A percentile compares a stretch with the other conserved stretches of the same genome.
phyloP scores from a whole-genome alignment of 2,113 vertebrate genomes.

The Syngnathus floridae region DNA sequence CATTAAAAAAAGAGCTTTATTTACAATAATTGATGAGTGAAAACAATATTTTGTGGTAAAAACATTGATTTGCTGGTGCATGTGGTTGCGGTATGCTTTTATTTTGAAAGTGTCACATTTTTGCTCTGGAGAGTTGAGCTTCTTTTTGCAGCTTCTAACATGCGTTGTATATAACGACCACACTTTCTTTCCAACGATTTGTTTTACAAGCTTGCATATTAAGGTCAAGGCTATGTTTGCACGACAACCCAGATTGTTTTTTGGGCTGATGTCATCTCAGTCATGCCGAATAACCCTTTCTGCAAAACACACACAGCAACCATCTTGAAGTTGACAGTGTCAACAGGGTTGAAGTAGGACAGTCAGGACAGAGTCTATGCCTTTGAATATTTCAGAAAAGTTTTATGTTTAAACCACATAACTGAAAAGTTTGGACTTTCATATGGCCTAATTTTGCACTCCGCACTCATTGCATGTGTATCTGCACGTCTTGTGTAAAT shows the following conservation, averaged over 20 bases:
- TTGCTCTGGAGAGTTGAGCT: neutral
- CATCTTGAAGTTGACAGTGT: slow-evolving; percentile 29
- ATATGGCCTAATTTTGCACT: slow-evolving; percentile 23
- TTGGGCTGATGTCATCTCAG: slow-evolving; percentile 23
- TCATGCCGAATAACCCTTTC: slow-evolving; percentile 29
- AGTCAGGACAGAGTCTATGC: slow-evolving; percentile 11
- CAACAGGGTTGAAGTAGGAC: slow-evolving; percentile 39
- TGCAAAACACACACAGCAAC: slow-evolving; percentile 22
- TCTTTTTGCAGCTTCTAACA: neutral
- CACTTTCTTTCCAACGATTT: slow-evolving; percentile 20
- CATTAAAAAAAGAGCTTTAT: neutral
- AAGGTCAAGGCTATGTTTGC: slow-evolving; percentile 47
- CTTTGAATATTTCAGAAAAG: slow-evolving; percentile 6
- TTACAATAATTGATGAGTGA: neutral
- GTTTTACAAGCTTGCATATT: slow-evolving; percentile 10
- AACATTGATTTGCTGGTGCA: neutral
- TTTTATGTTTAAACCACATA: slow-evolving; percentile 48
- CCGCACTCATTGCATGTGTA: slow-evolving; percentile 13
- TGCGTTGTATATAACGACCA: neutral
- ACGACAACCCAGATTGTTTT: slow-evolving; percentile 48
- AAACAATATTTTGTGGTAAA: no score
- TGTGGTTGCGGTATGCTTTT: neutral
- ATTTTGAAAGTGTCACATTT: neutral
- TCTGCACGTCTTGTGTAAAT: slow-evolving; percentile 4
- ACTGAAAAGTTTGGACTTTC: slow-evolving; percentile 23